Evolutionary conservation across 2,888 invertebrate genomes (phyloP), one percentile per base, ranked within the genome.

Genomic region (Caenorhabditis sulstoni): DNA sequence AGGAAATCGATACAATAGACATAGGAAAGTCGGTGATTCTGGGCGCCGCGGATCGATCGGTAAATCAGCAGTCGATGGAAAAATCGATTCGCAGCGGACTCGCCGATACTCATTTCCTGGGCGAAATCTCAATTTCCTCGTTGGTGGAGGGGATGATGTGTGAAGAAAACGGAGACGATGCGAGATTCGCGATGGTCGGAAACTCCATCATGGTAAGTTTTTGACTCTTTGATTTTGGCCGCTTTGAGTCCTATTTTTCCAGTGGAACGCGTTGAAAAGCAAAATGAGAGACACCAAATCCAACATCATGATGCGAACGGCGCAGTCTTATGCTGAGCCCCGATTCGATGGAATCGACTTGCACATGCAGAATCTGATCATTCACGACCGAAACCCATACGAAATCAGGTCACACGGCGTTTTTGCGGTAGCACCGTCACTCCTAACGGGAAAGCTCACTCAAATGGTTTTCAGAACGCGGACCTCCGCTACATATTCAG

Each of bases 101-200:
- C 0, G 3, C 22, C 9, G 45, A 20, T 7, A 16, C 23, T 7
- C 3, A 20, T 3, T 71, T 23, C 39, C 37, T 71, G 1, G 70
- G 70, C 9, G 45, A 55, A 9, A 55, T 61, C 14, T 61, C 62
- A 0, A 71, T 71, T 18, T 61, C 61, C 18, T 20, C 62, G 1
- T 29, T 71, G 11, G 70, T 71, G 0, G 12, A 62, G 9, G 70
- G 62, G 23, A 14, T 62, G 39, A 23, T 71, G 62, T 8, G 12
- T 18, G 61, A 23, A 14, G 29, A 45, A 7, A 29, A 7, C 14
- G 61, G 23, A 8, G 16, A 23, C 5, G 70, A 71, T 49, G 55
- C 53, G 37, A 52, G 70, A 22, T 71, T n/a, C 18, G 70, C 55
- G 7, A 55, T 71, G 70, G 37, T 62, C 12, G 70, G 70, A 39